A percentile compares a stretch with the other conserved stretches of the same genome.
Conservation (phyloP, 2,113 vertebrate genomes). For the Chamaea fasciata region DNA sequence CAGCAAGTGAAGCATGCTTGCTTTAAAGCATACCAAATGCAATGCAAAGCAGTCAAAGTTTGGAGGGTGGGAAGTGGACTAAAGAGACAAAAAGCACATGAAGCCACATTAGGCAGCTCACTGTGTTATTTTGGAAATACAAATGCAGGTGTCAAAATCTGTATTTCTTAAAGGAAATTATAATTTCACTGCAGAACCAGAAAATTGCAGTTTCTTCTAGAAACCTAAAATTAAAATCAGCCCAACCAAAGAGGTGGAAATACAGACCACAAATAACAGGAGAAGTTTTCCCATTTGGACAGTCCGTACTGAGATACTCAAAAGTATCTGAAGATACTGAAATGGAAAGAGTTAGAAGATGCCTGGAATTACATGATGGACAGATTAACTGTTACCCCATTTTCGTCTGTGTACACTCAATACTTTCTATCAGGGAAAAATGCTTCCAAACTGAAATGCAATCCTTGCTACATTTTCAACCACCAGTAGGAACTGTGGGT, state of each 20-base stretch:
- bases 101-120: background rate
- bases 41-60: background rate
- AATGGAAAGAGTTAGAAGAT: background rate
- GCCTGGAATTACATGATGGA: background rate
- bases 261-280: background rate
- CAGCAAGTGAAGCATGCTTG: background rate
- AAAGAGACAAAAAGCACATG: background rate
- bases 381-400: background rate
- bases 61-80: rapidly evolving
- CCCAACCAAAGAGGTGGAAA: background rate
- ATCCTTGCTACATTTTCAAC: background rate
- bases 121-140: background rate
- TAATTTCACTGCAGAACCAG: background rate
- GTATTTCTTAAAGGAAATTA: background rate
- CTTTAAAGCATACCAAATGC: background rate
- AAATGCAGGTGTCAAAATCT: background rate
- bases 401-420: rapidly evolving
- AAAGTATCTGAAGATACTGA: background rate
- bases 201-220: background rate
- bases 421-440: background rate
- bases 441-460: rapidly evolving
- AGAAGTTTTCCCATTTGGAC: background rate
- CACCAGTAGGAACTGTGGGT: background rate
- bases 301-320: background rate
- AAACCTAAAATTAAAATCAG: background rate